Conservation (phyloP, 2,888 invertebrate species). For the Oxystoma pomonae region DNA sequence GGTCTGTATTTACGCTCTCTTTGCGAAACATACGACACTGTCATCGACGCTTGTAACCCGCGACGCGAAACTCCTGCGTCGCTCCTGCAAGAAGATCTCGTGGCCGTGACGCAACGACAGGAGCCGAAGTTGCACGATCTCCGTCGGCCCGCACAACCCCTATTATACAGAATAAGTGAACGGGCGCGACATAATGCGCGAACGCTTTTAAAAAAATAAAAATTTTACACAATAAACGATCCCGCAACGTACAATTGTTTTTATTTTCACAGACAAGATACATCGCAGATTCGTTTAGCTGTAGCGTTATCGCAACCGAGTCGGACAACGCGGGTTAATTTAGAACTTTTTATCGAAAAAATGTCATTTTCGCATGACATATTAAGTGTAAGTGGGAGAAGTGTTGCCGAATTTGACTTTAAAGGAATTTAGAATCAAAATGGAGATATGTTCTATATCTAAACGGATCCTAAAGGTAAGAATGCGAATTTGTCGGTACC, state of each 20-base stretch:
- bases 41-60: no score
- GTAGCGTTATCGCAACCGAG: no score
- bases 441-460: neutral
- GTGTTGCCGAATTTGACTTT: neutral
- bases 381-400: neutral
- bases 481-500: neutral
- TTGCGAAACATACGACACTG: no score
- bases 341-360: neutral
- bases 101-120: slow-evolving; percentile 17
- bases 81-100: slow-evolving; percentile 20
- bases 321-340: neutral
- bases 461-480: neutral
- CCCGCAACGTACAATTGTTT: no score
- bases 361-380: neutral
- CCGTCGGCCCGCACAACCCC: neutral
- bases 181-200: neutral
- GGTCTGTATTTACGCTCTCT: no score
- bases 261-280: neutral
- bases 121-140: slow-evolving; percentile 12
- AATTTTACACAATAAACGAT: no score
- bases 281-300: neutral
- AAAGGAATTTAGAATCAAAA: neutral
- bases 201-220: neutral
- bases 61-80: slow-evolving; percentile 17
- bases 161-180: neutral